Base-by-base conservation (phyloP, 2,797 vertebrate genomes). In the Emydoidea blandingii region DNA sequence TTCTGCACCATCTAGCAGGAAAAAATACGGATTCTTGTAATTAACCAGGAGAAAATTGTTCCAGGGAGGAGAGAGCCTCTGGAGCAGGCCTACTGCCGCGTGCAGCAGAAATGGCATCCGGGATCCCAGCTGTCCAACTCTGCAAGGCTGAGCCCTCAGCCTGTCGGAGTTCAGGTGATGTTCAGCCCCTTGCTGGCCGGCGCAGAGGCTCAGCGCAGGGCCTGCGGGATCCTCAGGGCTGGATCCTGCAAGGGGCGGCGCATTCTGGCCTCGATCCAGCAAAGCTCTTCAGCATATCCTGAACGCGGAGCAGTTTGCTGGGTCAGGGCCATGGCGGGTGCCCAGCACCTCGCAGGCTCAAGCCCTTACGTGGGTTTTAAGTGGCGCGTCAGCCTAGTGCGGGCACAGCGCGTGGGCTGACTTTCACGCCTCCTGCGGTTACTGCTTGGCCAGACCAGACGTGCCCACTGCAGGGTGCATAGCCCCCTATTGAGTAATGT, bases 401-500 rank as follows among this genome's bases (percentile, higher is more conserved):
- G 15, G 57, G 29, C 27, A 5, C 57, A 59, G 15, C 12, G 11
- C 31, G 7, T 37, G n/a, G n/a, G 18, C 2, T 68, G 34, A 5
- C 16, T 37, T n/a, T n/a, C 65, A 37, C 18, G 8, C 65, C 34
- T 68, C 16, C 8, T 37, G 65, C 19, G 16, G 18, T 11, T 72
- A 23, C 65, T 21, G 18, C 16, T 68, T 68, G 19, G n/a, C 15
- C 16, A 16, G n/a, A 21, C 8, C 34, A 37, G 34, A 19, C 2
- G 4, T 37, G 34, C 34, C 65, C 21, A 6, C 7, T 2, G 31
- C 6, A 37, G 34, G 34, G 8, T 1, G 8, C n/a, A 19, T 11
- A 37, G 65, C 37, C 16, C n/a, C 62, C n/a, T 37, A 8, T n/a
- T 65, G 62, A 34, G 34, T 34, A 34, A 65, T 37, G 16, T n/a